A percentile compares a stretch with the other conserved stretches of the same genome.
These are phyloP conservation scores for Anthoscopus minutus DNA, from an alignment of 2,113 vertebrate species.

Conservation along the genomic window DNA sequence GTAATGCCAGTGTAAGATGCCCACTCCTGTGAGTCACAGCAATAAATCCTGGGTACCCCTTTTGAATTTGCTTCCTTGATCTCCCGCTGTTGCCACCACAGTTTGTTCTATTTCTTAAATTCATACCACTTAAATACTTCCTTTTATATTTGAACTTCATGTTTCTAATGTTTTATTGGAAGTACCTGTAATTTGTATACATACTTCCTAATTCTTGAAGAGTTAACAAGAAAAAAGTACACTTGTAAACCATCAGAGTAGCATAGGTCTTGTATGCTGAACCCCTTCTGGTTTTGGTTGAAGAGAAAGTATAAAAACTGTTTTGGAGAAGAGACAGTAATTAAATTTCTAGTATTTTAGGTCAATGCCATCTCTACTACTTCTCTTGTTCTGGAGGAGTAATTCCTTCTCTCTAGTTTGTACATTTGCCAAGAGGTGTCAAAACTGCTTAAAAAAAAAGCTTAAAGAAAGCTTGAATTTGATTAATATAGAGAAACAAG, in stretches of 20 bases:
- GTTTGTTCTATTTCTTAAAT: not conserved
- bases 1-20: not conserved
- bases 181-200: not conserved
- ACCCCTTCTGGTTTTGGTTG: not conserved
- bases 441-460: slow-evolving; percentile 65
- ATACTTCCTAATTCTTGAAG: not conserved
- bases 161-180: not conserved
- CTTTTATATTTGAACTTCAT: not conserved
- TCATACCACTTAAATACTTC: not conserved
- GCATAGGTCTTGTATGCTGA: not conserved
- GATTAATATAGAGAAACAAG: slow-evolving; percentile 85
- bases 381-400: slow-evolving; percentile 39
- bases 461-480: slow-evolving; percentile 75
- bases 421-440: slow-evolving; percentile 77
- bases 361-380: not conserved
- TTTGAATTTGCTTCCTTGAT: not conserved
- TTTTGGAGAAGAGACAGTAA: not conserved
- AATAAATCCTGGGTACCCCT: not conserved
- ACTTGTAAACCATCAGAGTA: not conserved
- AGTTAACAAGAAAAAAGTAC: not conserved
- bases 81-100: not conserved
- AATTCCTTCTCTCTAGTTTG: slow-evolving; percentile 49
- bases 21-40: not conserved
- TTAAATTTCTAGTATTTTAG: not conserved
- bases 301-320: not conserved